Base-by-base conservation (phyloP, 2,888 invertebrate species). In the Orchesellides sinensis region DNA sequence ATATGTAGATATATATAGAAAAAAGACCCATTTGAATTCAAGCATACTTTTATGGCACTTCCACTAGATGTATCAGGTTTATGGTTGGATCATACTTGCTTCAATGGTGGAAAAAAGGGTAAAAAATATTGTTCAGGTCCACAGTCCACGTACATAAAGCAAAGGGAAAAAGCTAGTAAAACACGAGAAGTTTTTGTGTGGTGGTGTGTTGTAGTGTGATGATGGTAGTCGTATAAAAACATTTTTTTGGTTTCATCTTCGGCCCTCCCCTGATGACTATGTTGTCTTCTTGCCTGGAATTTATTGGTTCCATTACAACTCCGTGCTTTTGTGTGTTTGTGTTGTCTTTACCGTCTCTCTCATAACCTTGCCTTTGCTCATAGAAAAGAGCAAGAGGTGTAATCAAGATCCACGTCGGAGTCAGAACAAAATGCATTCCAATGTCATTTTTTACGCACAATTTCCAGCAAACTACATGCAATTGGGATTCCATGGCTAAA, bases 371-470 rank as follows among this genome's bases (percentile, higher is more conserved):
- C 47, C 23, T 59, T 17, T 45, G 45, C 65, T 63, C n/a, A 47
- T 21, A 52, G 32, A 45, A 72, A 72, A 66, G 70, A 70, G 65
- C 45, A 65, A 66, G 73, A 80, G 73, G 75, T 81, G 78, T 78
- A 84, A 84, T 84, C 84, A 84, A 82, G 84, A 77, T 79, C 84
- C 84, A 80, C 72, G 82, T 82, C 78, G 81, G 73, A 81, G 81
- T 84, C 78, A 61, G 81, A 81, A 74, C 77, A 73, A 83, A 84
- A 86, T 81, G 81, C 86, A 86, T 86, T 86, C 86, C 86, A 61
- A 61, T 86, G 86, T 86, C 86, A 86, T 84, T 84, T 86, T 86
- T 86, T 86, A 86, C 86, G 86, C 86, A 86, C 86, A 83, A 86
- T 84, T 86, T 84, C 86, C 83, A 84, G 78, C 80, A 77, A 85